A percentile compares a stretch with the other conserved stretches of the same genome.
These are phyloP conservation scores for Pagrus major DNA, from an alignment of 2,113 vertebrate genomes.

Conservation along the genomic window DNA sequence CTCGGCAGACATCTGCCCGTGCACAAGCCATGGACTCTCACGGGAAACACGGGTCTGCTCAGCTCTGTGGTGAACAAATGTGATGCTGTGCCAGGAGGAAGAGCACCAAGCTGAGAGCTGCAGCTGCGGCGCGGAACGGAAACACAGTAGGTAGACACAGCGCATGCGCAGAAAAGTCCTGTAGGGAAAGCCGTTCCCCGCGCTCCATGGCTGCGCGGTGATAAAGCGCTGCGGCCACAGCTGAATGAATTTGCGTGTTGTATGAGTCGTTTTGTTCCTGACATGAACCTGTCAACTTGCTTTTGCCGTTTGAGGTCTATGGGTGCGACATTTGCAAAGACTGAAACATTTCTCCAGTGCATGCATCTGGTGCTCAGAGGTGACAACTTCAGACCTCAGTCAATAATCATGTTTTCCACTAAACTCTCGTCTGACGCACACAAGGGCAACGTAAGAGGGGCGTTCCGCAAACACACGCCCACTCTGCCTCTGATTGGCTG, in stretches of 20 bases:
- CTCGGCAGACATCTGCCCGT: slow-evolving; percentile 40
- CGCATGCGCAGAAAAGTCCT: slow-evolving; percentile 57
- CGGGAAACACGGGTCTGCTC: slow-evolving; percentile 8
- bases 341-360: too few relatives aligned
- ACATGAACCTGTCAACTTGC: too few relatives aligned
- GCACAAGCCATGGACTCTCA: slow-evolving; percentile 7
- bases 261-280: too few relatives aligned
- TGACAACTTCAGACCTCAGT: too few relatives aligned
- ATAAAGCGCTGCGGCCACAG: background rate
- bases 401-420: too few relatives aligned
- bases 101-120: background rate
- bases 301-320: too few relatives aligned
- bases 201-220: background rate
- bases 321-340: too few relatives aligned
- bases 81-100: slow-evolving; percentile 55
- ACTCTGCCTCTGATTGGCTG: too few relatives aligned
- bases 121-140: slow-evolving; percentile 50
- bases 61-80: slow-evolving; percentile 38
- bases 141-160: background rate
- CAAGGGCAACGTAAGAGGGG: too few relatives aligned
- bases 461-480: too few relatives aligned
- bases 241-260: background rate
- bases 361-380: too few relatives aligned
- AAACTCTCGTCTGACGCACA: too few relatives aligned
- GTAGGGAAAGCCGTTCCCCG: rapidly evolving